Percentiles rank a stretch among this genome's conserved stretches.
These are phyloP conservation scores for Drosophila punjabiensis DNA, from an alignment of 1,140 invertebrate genomes.

Conservation along the genomic window DNA sequence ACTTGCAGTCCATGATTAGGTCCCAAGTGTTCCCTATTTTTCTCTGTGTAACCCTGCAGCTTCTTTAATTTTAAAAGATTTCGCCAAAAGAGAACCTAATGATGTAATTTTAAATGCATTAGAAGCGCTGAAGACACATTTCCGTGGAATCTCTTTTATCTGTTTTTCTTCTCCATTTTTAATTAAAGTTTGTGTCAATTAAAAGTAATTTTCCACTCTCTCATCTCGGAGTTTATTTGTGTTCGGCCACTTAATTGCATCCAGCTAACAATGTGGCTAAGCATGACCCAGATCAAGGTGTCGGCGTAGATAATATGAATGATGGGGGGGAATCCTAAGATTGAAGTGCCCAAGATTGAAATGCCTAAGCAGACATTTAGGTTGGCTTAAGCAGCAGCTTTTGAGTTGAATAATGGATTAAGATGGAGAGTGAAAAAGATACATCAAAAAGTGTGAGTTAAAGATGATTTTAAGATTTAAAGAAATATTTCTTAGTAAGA, in stretches of 20 bases:
- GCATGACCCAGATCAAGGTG: constrained; percentile 51
- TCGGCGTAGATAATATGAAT: constrained; percentile 29
- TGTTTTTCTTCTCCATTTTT: constrained; percentile 40
- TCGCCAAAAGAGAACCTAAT: constrained; percentile 32
- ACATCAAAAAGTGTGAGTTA: background rate
- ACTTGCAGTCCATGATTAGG: background rate
- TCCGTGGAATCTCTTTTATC: constrained; percentile 35
- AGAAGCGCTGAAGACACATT: constrained; percentile 16
- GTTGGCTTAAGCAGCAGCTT: constrained; percentile 34
- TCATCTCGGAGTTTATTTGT: constrained; percentile 21
- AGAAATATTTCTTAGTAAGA: background rate
- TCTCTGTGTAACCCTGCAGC: background rate
- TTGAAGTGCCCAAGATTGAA: constrained; percentile 36
- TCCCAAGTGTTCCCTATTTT: background rate
- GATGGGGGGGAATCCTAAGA: constrained; percentile 42
- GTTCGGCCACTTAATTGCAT: constrained; percentile 49
- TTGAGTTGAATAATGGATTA: background rate
- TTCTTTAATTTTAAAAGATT: constrained; percentile 8
- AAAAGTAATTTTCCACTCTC: constrained; percentile 69
- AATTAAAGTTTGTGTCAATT: constrained; percentile 70
- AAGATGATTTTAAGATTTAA: background rate
- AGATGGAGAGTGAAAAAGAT: constrained; percentile 17
- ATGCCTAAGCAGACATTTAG: constrained; percentile 42
- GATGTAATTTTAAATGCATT: constrained; percentile 57
- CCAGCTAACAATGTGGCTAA: constrained; percentile 53